phyloP scores from a whole-genome alignment of 2,113 vertebrate genomes.

The Oostethus manadensis region DNA sequence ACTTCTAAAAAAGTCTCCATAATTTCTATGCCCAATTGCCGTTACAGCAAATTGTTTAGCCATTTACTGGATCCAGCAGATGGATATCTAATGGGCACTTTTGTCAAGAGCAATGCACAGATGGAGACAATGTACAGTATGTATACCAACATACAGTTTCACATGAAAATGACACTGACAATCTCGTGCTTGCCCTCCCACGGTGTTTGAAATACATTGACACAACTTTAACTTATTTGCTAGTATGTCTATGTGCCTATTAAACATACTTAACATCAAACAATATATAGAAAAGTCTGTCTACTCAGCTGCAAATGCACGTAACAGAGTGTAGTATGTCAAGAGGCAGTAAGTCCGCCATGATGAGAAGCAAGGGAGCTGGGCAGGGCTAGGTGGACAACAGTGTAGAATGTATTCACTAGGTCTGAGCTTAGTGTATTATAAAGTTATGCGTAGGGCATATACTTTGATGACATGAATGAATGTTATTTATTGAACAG shows the following conservation, averaged over 20 bases:
- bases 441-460: too few relatives aligned
- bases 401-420: too few relatives aligned
- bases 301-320: too few relatives aligned
- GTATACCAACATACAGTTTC: slow-evolving; percentile 25
- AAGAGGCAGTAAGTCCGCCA: too few relatives aligned
- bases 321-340: too few relatives aligned
- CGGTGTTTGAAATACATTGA: slow-evolving; percentile 2
- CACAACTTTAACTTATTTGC: background rate
- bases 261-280: too few relatives aligned
- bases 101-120: slow-evolving; percentile 68
- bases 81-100: slow-evolving; percentile 83
- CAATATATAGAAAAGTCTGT: too few relatives aligned
- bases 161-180: slow-evolving; percentile 25
- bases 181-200: slow-evolving; percentile 10
- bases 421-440: too few relatives aligned
- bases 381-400: too few relatives aligned
- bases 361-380: too few relatives aligned
- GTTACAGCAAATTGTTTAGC: slow-evolving; percentile 78
- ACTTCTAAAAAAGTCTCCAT: slow-evolving; percentile 66
- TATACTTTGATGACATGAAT: too few relatives aligned
- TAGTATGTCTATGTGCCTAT: background rate
- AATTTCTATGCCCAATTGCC: slow-evolving; percentile 81
- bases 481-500: too few relatives aligned
- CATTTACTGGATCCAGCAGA: slow-evolving; percentile 77
- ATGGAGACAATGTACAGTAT: slow-evolving; percentile 61